Conservation (phyloP, 2,797 vertebrate genomes). For the Philypnodon macrostomus region DNA sequence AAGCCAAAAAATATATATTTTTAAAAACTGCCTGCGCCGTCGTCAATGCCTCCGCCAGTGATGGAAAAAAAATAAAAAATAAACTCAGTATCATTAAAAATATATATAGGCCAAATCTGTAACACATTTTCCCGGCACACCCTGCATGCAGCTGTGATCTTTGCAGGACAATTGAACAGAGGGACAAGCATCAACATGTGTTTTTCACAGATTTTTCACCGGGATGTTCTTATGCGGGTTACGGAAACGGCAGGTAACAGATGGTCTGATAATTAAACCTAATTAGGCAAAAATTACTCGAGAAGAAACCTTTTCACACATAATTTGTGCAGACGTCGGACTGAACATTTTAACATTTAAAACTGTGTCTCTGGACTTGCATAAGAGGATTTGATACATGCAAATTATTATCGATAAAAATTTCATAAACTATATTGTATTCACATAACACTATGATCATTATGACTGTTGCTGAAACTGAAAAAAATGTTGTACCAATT, state of each 20-base stretch:
- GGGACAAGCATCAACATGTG: conserved; percentile 4
- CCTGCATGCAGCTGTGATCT: conserved; percentile 3
- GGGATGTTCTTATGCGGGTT: background rate
- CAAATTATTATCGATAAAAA: no score
- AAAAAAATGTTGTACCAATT: no score
- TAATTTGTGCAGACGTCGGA: no score
- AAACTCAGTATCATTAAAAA: background rate
- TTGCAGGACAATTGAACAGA: background rate
- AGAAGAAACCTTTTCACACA: conserved; percentile 10
- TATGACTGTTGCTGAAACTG: no score
- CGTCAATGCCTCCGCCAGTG: no score
- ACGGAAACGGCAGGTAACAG: conserved; percentile 56
- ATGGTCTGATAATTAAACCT: conserved; percentile 12
- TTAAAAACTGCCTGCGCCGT: no score
- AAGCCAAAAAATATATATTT: no score
- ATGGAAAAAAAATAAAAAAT: background rate
- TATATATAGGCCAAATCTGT: background rate
- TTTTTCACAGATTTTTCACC: background rate
- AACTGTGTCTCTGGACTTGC: no score
- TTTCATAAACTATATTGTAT: no score
- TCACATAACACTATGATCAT: no score
- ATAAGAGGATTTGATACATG: no score
- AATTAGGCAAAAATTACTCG: conserved; percentile 7
- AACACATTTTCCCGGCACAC: background rate
- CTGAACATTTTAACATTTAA: conserved; percentile 1